These are phyloP conservation scores for honey bee (Apis mellifera) DNA, from an alignment of 1,140 invertebrate species.

Conservation along the genomic window DNA sequence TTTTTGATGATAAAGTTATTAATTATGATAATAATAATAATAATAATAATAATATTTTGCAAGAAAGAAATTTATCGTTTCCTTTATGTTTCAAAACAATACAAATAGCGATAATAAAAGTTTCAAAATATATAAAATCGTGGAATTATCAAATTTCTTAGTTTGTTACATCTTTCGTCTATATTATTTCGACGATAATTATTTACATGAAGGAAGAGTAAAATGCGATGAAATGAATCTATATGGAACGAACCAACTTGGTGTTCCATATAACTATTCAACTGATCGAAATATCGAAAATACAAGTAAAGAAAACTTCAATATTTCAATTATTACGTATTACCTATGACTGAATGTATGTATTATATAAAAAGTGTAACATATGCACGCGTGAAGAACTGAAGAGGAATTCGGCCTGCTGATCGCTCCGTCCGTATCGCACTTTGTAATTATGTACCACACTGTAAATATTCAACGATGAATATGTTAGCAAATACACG, in stretches of 20 bases:
- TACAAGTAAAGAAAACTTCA: neutral
- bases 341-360: too few relatives aligned
- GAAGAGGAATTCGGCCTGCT: conserved; percentile 71
- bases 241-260: neutral
- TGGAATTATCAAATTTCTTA: neutral
- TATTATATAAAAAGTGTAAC: conserved; percentile 1
- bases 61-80: neutral
- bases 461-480: conserved; percentile 74
- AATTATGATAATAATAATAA: too few relatives aligned
- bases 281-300: neutral
- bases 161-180: neutral
- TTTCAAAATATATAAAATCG: neutral
- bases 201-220: neutral
- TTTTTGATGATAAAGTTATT: too few relatives aligned
- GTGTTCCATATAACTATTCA: neutral
- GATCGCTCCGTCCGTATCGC: conserved; percentile 70
- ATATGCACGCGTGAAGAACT: conserved; percentile 25
- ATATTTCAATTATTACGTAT: conserved; percentile 25
- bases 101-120: neutral
- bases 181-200: neutral
- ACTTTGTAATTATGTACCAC: conserved; percentile 72
- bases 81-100: too few relatives aligned
- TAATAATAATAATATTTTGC: too few relatives aligned
- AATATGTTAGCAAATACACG: conserved; percentile 61
- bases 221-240: neutral